phyloP scores from a whole-genome alignment of 2,797 vertebrate genomes.

The Pseudocheirus occidentalis region DNA sequence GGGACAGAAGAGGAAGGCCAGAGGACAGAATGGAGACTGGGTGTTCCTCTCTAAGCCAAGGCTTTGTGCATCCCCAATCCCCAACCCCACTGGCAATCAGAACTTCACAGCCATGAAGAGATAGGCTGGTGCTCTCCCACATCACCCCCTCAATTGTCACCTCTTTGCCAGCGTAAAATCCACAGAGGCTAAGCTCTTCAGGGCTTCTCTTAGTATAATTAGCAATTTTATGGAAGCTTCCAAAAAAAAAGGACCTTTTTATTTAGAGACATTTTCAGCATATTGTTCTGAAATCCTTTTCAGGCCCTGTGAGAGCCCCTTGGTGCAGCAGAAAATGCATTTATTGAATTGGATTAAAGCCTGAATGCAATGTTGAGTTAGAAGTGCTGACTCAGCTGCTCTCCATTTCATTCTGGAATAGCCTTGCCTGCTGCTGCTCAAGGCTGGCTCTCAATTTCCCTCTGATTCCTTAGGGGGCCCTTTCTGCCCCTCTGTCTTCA shows the following conservation, averaged over 20 bases:
- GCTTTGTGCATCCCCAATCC: not conserved
- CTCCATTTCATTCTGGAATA: conserved; percentile 68
- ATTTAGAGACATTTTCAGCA: conserved; percentile 55
- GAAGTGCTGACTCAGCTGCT: conserved; percentile 83
- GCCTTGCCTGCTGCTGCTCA: conserved; percentile 67
- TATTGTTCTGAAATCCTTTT: conserved; percentile 71
- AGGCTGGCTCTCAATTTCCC: conserved; percentile 67
- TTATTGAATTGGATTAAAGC: conserved; percentile 71
- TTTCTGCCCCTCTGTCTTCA: conserved; percentile 55
- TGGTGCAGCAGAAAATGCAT: conserved; percentile 65
- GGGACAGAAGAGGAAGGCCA: not conserved
- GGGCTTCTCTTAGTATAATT: conserved; percentile 54
- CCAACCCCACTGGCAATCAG: not conserved
- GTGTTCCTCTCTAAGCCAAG: not conserved
- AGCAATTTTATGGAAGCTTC: conserved; percentile 66
- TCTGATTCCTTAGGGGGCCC: conserved; percentile 43
- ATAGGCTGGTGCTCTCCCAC: not conserved
- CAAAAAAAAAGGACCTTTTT: conserved; percentile 64
- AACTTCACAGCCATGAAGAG: rapidly evolving
- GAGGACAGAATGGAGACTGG: not conserved
- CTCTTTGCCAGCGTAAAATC: conserved; percentile 27
- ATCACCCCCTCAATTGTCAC: not conserved
- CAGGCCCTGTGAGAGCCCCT: conserved; percentile 42
- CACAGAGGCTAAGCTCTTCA: conserved; percentile 47
- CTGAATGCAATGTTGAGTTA: conserved; percentile 62